A percentile compares a stretch with the other conserved stretches of the same genome.
Conservation (phyloP, 2,797 vertebrate species). For the Aplochiton taeniatus region DNA sequence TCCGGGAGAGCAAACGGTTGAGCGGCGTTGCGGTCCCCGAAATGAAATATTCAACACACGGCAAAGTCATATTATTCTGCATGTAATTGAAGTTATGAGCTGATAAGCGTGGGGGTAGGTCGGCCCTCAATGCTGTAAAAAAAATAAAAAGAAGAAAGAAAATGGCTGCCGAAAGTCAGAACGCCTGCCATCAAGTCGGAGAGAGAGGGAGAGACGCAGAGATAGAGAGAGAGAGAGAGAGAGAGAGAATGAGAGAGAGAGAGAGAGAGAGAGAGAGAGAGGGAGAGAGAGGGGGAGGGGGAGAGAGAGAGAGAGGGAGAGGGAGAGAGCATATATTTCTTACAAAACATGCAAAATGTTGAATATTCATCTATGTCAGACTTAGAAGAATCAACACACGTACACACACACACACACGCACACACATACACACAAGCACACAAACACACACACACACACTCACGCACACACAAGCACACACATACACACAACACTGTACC, state of each 20-base stretch:
- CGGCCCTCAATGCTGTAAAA: too few relatives aligned
- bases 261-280: too few relatives aligned
- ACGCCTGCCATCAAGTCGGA: too few relatives aligned
- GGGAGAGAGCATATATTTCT: not conserved
- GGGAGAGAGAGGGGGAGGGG: too few relatives aligned
- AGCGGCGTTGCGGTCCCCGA: constrained; percentile 1
- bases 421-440: not conserved
- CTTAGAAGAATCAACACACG: not conserved
- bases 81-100: constrained; percentile 5
- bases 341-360: not conserved
- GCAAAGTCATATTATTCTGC: constrained; percentile 2
- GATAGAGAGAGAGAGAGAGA: too few relatives aligned
- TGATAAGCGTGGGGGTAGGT: constrained; percentile 4
- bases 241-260: too few relatives aligned
- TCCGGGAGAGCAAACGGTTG: not conserved
- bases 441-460: not conserved
- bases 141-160: not conserved
- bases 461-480: not conserved
- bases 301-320: too few relatives aligned
- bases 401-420: constrained; percentile 2
- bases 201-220: too few relatives aligned
- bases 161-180: constrained; percentile 1
- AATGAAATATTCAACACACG: constrained; percentile 6
- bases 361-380: constrained; percentile 33
- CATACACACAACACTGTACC: not conserved